phyloP scores from a whole-genome alignment of 2,113 vertebrate species.

The Butorides virescens region DNA sequence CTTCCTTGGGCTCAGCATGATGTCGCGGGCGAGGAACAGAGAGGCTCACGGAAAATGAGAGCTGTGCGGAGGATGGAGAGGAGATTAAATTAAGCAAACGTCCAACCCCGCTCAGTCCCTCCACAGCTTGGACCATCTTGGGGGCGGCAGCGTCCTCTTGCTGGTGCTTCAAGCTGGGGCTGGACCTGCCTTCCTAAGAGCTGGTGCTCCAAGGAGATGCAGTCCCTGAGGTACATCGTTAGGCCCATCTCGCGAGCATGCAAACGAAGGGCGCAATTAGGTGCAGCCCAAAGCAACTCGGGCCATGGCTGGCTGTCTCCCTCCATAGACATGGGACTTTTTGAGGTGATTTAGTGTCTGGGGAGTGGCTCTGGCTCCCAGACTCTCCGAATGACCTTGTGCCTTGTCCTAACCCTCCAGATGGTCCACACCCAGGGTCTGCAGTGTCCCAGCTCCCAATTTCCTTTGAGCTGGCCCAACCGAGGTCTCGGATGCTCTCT shows the following conservation, averaged over 20 bases:
- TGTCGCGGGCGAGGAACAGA: background rate
- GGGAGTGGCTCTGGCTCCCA: background rate
- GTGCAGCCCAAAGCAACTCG: rapidly evolving
- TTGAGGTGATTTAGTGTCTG: background rate
- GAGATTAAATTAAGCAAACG: background rate
- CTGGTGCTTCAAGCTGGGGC: background rate
- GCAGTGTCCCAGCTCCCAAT: background rate
- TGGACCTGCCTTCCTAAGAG: background rate
- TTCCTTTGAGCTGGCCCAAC: background rate
- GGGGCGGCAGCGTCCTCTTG: background rate
- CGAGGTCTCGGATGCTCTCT: background rate
- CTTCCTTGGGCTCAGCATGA: background rate
- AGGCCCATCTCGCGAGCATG: background rate
- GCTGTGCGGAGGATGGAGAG: background rate
- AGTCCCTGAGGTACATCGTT: background rate
- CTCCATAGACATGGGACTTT: background rate
- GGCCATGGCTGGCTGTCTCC: background rate
- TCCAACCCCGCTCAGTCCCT: rapidly evolving
- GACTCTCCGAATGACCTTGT: background rate
- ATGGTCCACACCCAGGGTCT: background rate
- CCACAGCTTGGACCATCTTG: background rate
- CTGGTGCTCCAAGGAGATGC: background rate
- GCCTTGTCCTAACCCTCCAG: background rate
- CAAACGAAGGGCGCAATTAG: background rate
- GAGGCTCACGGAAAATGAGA: background rate